These are phyloP conservation scores for Drosophila aldrichi DNA, from an alignment of 2,888 invertebrate genomes.

Conservation along the genomic window DNA sequence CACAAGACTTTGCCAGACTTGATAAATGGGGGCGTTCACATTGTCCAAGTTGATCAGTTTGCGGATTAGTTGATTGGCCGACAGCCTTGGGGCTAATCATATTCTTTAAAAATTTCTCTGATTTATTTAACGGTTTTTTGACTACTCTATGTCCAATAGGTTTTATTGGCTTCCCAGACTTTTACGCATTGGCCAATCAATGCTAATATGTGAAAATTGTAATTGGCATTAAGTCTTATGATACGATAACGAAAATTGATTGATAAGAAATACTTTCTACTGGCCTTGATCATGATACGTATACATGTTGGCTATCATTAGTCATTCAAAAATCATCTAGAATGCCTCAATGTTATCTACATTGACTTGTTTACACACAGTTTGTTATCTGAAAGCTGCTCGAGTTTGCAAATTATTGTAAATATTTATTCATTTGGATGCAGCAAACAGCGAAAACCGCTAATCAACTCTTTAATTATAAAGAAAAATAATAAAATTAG, in stretches of 20 bases:
- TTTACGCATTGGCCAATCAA: not conserved
- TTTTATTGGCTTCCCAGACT: not conserved
- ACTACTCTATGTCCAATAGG: no score
- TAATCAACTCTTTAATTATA: constrained; percentile 31
- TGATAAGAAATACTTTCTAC: not conserved
- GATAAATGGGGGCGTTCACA: constrained; percentile 5
- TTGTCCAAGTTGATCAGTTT: constrained; percentile 1
- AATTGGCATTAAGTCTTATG: not conserved
- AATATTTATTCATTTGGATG: constrained; percentile 44
- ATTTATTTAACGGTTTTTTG: not conserved
- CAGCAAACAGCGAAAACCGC: constrained; percentile 25
- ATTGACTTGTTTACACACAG: constrained; percentile 20
- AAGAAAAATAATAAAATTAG: not conserved
- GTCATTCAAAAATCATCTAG: constrained; percentile 30
- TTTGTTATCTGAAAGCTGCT: constrained; percentile 32
- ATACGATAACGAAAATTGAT: no score
- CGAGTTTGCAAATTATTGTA: constrained; percentile 39
- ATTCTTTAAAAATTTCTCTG: no score
- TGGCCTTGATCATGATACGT: constrained; percentile 5
- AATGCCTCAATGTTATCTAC: constrained; percentile 35
- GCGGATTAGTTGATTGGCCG: not conserved
- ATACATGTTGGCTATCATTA: constrained; percentile 25
- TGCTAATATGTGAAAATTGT: no score
- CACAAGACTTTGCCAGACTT: not conserved
- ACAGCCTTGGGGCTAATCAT: not conserved